phyloP scores from a whole-genome alignment of 2,113 vertebrate species.

The Trogon melanurus region DNA sequence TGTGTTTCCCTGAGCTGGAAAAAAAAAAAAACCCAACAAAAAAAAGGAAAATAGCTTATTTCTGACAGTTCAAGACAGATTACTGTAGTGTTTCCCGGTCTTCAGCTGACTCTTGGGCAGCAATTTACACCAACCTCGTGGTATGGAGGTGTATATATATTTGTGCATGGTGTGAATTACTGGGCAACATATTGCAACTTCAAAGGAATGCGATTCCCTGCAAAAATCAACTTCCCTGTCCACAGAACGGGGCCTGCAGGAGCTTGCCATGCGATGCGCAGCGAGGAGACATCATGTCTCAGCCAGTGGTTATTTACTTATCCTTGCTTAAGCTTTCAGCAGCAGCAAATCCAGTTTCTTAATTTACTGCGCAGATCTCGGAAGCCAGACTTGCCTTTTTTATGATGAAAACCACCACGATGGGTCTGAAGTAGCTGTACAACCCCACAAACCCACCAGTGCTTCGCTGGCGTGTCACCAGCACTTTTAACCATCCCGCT shows the following conservation, averaged over 20 bases:
- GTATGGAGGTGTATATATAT: neutral
- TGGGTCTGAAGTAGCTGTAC: neutral
- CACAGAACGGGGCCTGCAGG: accelerated
- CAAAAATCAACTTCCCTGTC: neutral
- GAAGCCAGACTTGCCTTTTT: neutral
- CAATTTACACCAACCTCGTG: neutral
- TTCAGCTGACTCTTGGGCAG: neutral
- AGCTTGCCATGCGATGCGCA: neutral
- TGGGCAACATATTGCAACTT: neutral
- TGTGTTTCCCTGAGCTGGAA: neutral
- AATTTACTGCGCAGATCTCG: neutral
- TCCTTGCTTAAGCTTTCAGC: neutral
- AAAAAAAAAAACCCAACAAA: neutral
- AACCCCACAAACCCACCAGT: accelerated
- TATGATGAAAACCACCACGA: accelerated
- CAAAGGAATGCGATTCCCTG: neutral
- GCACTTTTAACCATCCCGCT: accelerated
- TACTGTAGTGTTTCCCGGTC: neutral
- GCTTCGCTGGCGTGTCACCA: accelerated
- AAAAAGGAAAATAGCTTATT: neutral
- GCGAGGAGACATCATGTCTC: no score
- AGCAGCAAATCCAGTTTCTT: neutral
- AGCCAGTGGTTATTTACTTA: no score
- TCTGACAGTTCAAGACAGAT: neutral
- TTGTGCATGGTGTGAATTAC: neutral